phyloP scores from a whole-genome alignment of 2,113 vertebrate genomes.

The Malaclemys terrapin region DNA sequence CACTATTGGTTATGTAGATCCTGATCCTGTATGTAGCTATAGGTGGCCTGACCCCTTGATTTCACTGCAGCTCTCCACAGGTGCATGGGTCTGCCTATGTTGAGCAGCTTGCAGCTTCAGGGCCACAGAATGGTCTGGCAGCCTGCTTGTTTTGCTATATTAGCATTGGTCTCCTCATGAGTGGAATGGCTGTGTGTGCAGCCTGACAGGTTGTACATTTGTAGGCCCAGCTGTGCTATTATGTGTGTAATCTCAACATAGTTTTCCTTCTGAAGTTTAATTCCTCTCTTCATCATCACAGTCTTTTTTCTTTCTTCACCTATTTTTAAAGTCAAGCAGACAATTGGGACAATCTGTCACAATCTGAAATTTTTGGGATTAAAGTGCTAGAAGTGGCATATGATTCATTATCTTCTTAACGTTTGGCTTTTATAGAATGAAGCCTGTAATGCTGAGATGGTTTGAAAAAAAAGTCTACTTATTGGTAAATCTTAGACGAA shows the following conservation, averaged over 20 bases:
- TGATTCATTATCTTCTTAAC: constrained; percentile 58
- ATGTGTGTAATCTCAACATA: background rate
- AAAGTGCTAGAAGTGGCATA: constrained; percentile 37
- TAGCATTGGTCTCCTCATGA: background rate
- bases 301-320: background rate
- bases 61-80: background rate
- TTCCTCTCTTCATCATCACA: background rate
- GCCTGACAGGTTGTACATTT: background rate
- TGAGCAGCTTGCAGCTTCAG: accelerated
- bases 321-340: background rate
- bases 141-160: background rate
- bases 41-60: background rate
- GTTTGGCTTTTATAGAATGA: constrained; percentile 62
- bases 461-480: constrained; percentile 68
- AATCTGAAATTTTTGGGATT: constrained; percentile 20
- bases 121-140: background rate
- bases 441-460: constrained; percentile 56
- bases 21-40: accelerated
- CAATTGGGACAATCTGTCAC: background rate
- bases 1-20: background rate
- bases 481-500: constrained; percentile 50
- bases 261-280: background rate
- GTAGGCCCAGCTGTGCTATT: background rate
- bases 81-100: background rate
- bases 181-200: background rate